A percentile compares a stretch with the other conserved stretches of the same genome.
Evolutionary conservation across 1,140 invertebrate species (phyloP).

Genomic region (Drosophila nikananu): DNA sequence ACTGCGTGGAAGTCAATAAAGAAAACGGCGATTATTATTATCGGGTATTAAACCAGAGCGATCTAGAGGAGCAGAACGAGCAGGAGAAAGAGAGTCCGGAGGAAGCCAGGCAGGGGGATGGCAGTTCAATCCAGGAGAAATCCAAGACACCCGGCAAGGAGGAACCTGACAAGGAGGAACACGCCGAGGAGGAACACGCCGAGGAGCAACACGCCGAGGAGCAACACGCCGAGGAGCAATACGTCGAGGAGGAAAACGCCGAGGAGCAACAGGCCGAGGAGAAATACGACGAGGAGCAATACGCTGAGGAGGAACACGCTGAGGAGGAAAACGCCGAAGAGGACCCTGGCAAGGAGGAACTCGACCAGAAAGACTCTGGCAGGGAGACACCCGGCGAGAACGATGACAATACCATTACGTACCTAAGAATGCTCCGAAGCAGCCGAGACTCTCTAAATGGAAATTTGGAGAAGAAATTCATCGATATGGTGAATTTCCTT

Average conservation of each 20-base stretch:
- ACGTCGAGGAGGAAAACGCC: no score
- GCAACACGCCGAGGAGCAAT: no score
- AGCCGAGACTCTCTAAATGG: neutral
- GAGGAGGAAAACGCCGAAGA: neutral
- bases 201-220: no score
- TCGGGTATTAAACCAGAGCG: neutral
- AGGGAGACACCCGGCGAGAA: no score
- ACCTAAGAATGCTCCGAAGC: constrained; percentile 7
- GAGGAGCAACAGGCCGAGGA: no score
- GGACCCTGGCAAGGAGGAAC: neutral
- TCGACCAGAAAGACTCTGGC: neutral
- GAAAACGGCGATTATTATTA: neutral
- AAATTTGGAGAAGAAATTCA: constrained; percentile 24
- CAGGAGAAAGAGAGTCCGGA: neutral
- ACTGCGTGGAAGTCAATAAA: neutral
- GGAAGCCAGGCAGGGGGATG: neutral
- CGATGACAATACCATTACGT: neutral
- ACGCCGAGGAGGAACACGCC: no score
- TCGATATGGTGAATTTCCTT: constrained; percentile 19
- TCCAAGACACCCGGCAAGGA: neutral
- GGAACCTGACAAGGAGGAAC: neutral
- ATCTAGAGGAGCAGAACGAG: neutral
- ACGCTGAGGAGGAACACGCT: neutral
- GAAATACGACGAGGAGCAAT: no score
- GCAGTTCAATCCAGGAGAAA: no score